Percentiles rank a stretch among this genome's conserved stretches.
Evolutionary conservation across 1,140 invertebrate species (phyloP).

Genomic region (Bombus sibiricus): DNA sequence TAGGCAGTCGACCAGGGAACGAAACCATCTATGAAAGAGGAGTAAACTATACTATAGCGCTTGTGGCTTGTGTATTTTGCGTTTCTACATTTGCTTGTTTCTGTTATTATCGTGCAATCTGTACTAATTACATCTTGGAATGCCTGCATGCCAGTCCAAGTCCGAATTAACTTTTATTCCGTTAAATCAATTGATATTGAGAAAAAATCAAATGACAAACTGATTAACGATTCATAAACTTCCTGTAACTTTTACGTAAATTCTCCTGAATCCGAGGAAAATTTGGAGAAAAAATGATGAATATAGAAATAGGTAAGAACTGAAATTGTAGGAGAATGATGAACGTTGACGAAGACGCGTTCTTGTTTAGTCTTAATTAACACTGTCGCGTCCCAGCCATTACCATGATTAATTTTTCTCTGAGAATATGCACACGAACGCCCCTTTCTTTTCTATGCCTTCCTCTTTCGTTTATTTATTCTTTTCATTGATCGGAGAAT

Average conservation of each 20-base stretch:
- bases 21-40: background rate
- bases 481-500: conserved; percentile 73
- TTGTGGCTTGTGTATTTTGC: conserved; percentile 7
- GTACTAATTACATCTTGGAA: background rate
- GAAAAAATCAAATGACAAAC: background rate
- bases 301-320: conserved; percentile 20
- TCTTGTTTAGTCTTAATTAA: background rate
- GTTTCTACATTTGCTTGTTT: background rate
- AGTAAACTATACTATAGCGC: conserved; percentile 25
- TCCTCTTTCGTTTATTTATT: conserved; percentile 29
- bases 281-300: background rate
- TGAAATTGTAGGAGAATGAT: too few relatives aligned
- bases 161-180: background rate
- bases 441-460: conserved; percentile 6
- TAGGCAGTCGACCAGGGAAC: background rate
- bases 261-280: background rate
- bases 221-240: background rate
- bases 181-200: background rate
- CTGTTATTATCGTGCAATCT: background rate
- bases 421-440: background rate
- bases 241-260: background rate
- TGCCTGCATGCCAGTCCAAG: background rate
- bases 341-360: background rate
- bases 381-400: background rate
- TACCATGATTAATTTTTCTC: background rate